phyloP scores from a whole-genome alignment of 2,797 vertebrate genomes.

The Gouania willdenowi region DNA sequence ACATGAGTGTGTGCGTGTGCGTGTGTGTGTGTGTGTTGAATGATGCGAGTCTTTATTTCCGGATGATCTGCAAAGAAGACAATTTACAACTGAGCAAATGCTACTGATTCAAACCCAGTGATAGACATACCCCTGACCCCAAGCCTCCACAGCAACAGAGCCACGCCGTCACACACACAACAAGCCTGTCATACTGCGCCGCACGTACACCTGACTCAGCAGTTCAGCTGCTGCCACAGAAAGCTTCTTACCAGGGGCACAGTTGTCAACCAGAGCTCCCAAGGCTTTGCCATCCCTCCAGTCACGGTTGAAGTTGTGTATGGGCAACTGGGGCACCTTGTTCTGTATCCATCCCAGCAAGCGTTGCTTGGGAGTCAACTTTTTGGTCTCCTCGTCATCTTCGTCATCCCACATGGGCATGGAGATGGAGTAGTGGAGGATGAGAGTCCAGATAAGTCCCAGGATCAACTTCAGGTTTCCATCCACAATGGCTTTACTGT shows the following conservation, averaged over 20 bases:
- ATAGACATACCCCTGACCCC: slow-evolving; percentile 34
- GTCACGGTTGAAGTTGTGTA: slow-evolving; percentile 91
- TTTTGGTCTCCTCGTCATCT: slow-evolving; percentile 87
- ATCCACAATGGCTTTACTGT: slow-evolving; percentile 94
- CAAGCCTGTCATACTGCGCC: slow-evolving; percentile 10
- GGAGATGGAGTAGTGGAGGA: slow-evolving; percentile 97
- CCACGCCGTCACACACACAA: slow-evolving; percentile 36
- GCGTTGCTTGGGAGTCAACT: slow-evolving; percentile 92
- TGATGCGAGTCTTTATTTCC: slow-evolving; percentile 5
- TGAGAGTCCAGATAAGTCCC: slow-evolving; percentile 93
- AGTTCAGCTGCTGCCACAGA: not conserved
- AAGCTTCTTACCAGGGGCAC: slow-evolving; percentile 82
- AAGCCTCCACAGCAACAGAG: slow-evolving; percentile 39
- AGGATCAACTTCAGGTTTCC: slow-evolving; percentile 95
- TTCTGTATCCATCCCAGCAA: slow-evolving; percentile 95
- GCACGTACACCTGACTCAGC: slow-evolving; percentile 45
- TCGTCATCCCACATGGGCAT: slow-evolving; percentile 98
- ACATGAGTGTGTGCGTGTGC: not conserved
- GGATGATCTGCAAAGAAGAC: slow-evolving; percentile 18
- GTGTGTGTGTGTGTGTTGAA: not conserved
- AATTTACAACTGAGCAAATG: slow-evolving; percentile 32
- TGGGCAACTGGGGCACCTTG: slow-evolving; percentile 92
- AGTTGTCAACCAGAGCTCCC: slow-evolving; percentile 93
- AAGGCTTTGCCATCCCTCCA: slow-evolving; percentile 92
- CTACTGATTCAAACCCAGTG: slow-evolving; percentile 32